phyloP scores from a whole-genome alignment of 1,140 invertebrate genomes.

The Epicauta chinensis region DNA sequence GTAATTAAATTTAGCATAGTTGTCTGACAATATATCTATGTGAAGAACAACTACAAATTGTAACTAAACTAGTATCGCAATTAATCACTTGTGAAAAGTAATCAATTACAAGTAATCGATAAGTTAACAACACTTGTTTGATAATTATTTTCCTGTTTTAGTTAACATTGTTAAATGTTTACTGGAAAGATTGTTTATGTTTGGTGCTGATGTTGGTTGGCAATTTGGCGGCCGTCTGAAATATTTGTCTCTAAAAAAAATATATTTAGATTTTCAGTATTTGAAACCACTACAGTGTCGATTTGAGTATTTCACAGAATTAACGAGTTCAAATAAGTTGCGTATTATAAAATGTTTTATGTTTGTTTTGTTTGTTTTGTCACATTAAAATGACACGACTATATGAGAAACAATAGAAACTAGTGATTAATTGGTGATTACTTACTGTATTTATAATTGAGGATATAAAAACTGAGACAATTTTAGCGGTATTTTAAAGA shows the following conservation, averaged over 20 bases:
- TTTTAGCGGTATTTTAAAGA: constrained; percentile 37
- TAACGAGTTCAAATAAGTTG: too few relatives aligned
- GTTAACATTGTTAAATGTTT: constrained; percentile 13
- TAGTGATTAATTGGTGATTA: constrained; percentile 31
- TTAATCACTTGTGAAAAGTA: constrained; percentile 16
- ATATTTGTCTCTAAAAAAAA: too few relatives aligned
- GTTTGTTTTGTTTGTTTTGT: constrained; percentile 11
- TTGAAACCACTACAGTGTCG: too few relatives aligned
- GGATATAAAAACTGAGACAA: constrained; percentile 32
- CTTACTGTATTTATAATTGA: constrained; percentile 29
- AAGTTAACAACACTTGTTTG: constrained; percentile 14
- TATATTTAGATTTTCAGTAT: too few relatives aligned
- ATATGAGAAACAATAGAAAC: constrained; percentile 18
- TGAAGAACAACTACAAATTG: constrained; percentile 15
- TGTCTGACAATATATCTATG: constrained; percentile 13
- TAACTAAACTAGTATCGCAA: constrained; percentile 9
- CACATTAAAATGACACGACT: constrained; percentile 6
- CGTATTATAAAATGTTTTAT: too few relatives aligned
- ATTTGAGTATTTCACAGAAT: too few relatives aligned
- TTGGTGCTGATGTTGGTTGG: neutral
- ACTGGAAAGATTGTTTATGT: constrained; percentile 8
- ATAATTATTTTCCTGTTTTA: constrained; percentile 15
- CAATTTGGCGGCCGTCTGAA: too few relatives aligned
- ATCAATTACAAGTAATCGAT: constrained; percentile 17
- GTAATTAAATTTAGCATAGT: constrained; percentile 12